Base-by-base conservation (phyloP, 2,113 vertebrate genomes). In the Nannobrachium achirus region DNA sequence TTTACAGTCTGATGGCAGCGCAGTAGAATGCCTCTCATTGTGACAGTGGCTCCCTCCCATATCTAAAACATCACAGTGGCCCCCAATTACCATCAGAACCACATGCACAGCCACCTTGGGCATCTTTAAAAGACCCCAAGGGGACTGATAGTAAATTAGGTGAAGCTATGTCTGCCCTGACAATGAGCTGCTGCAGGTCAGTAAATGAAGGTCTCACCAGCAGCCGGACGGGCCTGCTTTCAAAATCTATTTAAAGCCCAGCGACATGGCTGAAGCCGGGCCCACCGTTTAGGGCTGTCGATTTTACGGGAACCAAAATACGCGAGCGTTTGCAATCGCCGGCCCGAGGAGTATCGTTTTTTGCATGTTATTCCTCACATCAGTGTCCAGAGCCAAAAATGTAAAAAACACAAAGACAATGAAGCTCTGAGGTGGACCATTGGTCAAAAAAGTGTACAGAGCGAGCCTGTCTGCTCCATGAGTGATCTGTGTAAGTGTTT, bases 161-260 rank as follows among this genome's bases (percentile, higher is more conserved):
- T 70, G 66, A 66, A 78, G 76, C 64, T 69, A 69, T 76, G 82
- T 79, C 59, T 6, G 19, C 68, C 39, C 58, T 79, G 79, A 83
- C 78, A 79, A 78, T 58, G 50, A 80, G 80, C 80, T 79, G 72
- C 72, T 81, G 74, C 45, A 63, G 75, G 83, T 83, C 81, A 81
- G 69, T 65, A 75, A 77, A 52, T 83, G 78, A 86, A 85, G 80
- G 74, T 78, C 81, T 83, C 68, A 80, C 74, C 74, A 77, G 55
- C 66, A 77, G 71, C 61, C 66, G 59, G 56, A 81, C 73, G 69
- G 56, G 73, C 66, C 82, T 79, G 66, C 66, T 51, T 58, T 80
- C 73, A 76, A 85, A 69, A 61, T 84, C 77, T 81, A 82, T 88
- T 85, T 83, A 76, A 73, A 83, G 78, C 77, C 46, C 25, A 68